phyloP scores from a whole-genome alignment of 1,140 invertebrate species.

The Bradynema listronoti region DNA sequence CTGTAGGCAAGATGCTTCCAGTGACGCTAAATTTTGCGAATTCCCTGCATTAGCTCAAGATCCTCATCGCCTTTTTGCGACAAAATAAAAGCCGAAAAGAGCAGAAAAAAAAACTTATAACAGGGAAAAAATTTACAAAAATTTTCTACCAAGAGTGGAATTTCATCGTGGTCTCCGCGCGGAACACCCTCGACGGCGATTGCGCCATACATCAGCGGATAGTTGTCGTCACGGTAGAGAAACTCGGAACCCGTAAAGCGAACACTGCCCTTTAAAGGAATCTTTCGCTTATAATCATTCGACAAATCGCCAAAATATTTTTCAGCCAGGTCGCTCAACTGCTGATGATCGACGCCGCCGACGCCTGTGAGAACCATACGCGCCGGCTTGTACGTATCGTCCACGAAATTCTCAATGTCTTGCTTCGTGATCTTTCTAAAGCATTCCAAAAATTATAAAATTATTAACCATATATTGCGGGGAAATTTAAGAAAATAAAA shows the following conservation, averaged over 20 bases:
- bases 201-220: constrained; percentile 40
- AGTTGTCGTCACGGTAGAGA: constrained; percentile 49
- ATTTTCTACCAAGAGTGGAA: constrained; percentile 86
- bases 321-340: constrained; percentile 76
- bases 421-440: constrained; percentile 65
- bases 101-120: too few species aligned
- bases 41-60: neutral
- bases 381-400: constrained; percentile 80
- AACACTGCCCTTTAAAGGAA: constrained; percentile 67
- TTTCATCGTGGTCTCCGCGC: constrained; percentile 88
- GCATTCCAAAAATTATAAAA: too few species aligned
- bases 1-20: too few species aligned
- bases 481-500: neutral
- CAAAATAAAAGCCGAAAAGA: too few species aligned
- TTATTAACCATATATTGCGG: too few species aligned
- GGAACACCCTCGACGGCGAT: constrained; percentile 84
- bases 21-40: neutral
- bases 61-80: neutral
- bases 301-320: constrained; percentile 73
- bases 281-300: constrained; percentile 61
- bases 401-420: constrained; percentile 80
- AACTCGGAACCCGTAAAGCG: constrained; percentile 75
- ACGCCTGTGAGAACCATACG: constrained; percentile 92
- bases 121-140: neutral
- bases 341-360: constrained; percentile 85